Evolutionary conservation across 2,113 vertebrate genomes (phyloP).

Genomic region (Brachypteracias leptosomus): DNA sequence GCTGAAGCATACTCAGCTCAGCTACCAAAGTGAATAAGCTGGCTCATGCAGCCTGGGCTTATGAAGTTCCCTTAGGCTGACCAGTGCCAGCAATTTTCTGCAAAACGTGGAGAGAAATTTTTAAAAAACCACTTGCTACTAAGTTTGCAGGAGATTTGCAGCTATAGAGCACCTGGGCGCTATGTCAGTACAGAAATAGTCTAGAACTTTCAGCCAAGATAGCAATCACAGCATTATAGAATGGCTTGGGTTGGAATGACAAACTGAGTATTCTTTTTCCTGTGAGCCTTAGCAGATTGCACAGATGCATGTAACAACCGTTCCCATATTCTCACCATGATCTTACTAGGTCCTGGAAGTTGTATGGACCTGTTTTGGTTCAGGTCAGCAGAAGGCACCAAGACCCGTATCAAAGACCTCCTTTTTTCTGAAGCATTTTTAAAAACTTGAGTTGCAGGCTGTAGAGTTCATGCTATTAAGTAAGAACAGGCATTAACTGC

Average conservation of each 20-base stretch:
- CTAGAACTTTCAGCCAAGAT: not conserved
- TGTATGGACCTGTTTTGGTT: not conserved
- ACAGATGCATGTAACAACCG: not conserved
- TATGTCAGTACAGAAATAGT: not conserved
- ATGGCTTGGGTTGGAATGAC: no score
- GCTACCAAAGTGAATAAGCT: not conserved
- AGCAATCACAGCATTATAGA: not conserved
- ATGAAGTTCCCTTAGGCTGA: not conserved
- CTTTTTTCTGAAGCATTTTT: not conserved
- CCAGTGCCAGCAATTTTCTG: not conserved
- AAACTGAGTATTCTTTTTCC: not conserved
- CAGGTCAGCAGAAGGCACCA: not conserved
- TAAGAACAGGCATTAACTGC: not conserved
- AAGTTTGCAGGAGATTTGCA: not conserved
- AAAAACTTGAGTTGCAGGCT: not conserved
- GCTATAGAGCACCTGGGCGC: not conserved
- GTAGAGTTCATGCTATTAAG: not conserved
- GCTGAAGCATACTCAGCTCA: not conserved
- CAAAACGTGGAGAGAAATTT: not conserved
- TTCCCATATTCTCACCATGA: not conserved
- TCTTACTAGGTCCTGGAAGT: not conserved
- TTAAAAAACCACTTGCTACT: not conserved
- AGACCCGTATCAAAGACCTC: not conserved
- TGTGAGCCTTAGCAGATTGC: not conserved
- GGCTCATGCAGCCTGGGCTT: not conserved